phyloP scores from a whole-genome alignment of 2,113 vertebrate genomes.

The Ptilonorhynchus violaceus region DNA sequence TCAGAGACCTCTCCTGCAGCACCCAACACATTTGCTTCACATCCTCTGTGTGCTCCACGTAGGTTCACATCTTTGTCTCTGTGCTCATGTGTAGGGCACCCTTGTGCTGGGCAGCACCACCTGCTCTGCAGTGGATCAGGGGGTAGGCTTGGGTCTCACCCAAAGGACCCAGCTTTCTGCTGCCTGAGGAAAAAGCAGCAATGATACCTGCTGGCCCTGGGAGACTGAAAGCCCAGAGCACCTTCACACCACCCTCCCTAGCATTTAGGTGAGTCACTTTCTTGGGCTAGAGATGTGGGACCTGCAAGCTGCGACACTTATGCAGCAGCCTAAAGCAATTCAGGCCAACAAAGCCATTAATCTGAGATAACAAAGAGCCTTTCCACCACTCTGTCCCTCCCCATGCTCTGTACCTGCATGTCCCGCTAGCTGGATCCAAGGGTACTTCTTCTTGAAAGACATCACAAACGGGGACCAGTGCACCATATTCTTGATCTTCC shows the following conservation, averaged over 20 bases:
- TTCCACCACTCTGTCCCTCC: not conserved
- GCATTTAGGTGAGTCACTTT: not conserved
- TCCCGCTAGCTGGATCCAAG: slow-evolving; percentile 96
- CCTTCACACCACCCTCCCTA: not conserved
- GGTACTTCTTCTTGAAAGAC: slow-evolving; percentile 99
- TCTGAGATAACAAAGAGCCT: not conserved
- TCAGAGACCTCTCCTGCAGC: not conserved
- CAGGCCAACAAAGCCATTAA: not conserved
- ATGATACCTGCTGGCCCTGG: not conserved
- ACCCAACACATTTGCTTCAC: not conserved
- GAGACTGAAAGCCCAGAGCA: not conserved
- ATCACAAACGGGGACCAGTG: slow-evolving; percentile 98
- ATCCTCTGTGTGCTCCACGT: not conserved
- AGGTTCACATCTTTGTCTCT: not conserved
- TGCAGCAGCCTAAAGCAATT: not conserved
- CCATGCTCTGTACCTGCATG: slow-evolving; percentile 82
- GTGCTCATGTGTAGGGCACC: not conserved
- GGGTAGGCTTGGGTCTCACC: not conserved
- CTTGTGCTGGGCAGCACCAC: not conserved
- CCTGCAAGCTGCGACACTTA: not conserved
- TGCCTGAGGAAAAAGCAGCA: not conserved
- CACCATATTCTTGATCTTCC: slow-evolving; percentile 99
- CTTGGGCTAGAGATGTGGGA: not conserved
- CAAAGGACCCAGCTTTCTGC: not conserved
- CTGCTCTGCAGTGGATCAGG: not conserved